Conservation (phyloP, 2,888 invertebrate genomes). For the Philereme vetulata region DNA sequence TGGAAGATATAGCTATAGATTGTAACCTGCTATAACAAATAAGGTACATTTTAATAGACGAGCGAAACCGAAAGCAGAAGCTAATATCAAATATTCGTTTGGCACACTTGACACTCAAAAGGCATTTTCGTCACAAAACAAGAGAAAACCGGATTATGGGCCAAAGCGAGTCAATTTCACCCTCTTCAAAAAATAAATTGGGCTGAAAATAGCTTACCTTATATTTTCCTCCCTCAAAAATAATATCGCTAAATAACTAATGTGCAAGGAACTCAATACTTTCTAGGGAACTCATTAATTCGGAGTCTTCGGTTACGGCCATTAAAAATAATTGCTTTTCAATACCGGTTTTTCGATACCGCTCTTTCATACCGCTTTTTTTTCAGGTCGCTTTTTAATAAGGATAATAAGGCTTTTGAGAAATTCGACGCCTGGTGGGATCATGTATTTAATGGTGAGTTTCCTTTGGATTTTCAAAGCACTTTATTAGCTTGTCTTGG, state of each 20-base stretch:
- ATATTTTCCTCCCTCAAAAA: conserved; percentile 3
- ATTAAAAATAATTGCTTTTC: conserved; percentile 65
- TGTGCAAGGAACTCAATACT: conserved; percentile 28
- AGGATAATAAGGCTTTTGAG: conserved; percentile 32
- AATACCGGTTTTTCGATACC: conserved; percentile 25
- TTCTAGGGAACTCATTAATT: conserved; percentile 27
- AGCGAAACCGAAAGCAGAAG: too few species aligned
- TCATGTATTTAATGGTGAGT: conserved; percentile 37
- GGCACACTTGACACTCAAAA: too few species aligned
- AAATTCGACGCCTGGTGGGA: conserved; percentile 37
- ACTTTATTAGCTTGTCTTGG: too few species aligned
- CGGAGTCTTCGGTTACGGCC: conserved; percentile 48
- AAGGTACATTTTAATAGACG: too few species aligned
- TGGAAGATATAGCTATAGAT: too few species aligned
- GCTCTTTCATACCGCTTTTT: conserved; percentile 35
- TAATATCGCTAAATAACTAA: conserved; percentile 21
- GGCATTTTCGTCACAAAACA: too few species aligned
- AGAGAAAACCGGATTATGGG: too few species aligned
- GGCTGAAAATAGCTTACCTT: not conserved
- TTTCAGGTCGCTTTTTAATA: conserved; percentile 50
- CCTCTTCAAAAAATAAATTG: conserved; percentile 4
- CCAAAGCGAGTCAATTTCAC: not conserved
- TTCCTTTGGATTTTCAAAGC: not conserved
- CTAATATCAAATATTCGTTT: too few species aligned
- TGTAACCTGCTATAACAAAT: too few species aligned